Conservation (phyloP, 2,888 invertebrate species). For the Megaustenia siamemsis region DNA sequence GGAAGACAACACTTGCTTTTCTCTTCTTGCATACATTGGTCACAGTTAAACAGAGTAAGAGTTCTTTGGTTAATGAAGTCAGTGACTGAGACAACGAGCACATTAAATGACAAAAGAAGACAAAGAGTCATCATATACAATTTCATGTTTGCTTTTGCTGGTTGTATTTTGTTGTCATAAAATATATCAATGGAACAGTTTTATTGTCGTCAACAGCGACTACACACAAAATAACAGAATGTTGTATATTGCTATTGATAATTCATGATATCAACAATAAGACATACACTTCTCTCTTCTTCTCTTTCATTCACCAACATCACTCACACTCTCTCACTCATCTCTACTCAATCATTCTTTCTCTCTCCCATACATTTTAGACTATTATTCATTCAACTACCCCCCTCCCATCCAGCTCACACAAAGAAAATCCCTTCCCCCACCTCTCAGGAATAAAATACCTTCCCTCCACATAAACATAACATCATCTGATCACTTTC, state of each 20-base stretch:
- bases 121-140: conserved; percentile 8
- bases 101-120: not conserved
- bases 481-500: too few species aligned
- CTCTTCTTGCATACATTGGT: too few species aligned
- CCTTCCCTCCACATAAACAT: too few species aligned
- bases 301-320: not conserved
- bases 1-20: too few species aligned
- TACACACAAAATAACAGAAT: not conserved
- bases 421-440: too few species aligned
- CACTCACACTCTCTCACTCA: not conserved
- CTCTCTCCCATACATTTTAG: not conserved
- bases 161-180: conserved; percentile 1
- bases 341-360: not conserved
- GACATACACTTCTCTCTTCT: not conserved
- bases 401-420: not conserved
- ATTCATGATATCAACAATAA: too few species aligned
- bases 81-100: not conserved
- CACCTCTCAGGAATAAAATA: too few species aligned
- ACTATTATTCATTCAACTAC: too few species aligned
- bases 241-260: conserved; percentile 30
- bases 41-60: too few species aligned
- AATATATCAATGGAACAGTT: conserved; percentile 30
- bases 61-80: too few species aligned
- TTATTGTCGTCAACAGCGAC: not conserved
- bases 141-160: conserved; percentile 9